Percentiles rank a stretch among this genome's conserved stretches.
phyloP scores from a whole-genome alignment of 2,888 invertebrate species.

The Lepidocyrtinus sp. region DNA sequence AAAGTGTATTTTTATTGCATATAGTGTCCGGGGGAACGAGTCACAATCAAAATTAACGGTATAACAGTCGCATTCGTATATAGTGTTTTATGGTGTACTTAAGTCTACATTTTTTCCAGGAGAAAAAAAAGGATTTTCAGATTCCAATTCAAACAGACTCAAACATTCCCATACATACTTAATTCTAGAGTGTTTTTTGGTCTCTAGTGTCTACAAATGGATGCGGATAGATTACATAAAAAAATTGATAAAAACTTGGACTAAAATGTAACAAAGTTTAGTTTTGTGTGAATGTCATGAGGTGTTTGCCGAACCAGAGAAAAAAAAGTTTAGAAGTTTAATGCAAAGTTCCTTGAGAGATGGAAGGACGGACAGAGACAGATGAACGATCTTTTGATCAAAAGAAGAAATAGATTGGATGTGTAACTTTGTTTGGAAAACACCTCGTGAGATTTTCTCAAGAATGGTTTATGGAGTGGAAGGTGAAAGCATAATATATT shows the following conservation, averaged over 20 bases:
- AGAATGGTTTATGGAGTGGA: constrained; percentile 13
- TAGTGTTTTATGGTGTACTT: background rate
- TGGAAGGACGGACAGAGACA: background rate
- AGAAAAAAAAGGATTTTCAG: background rate
- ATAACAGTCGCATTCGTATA: background rate
- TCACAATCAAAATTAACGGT: background rate
- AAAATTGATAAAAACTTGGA: background rate
- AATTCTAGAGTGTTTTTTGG: background rate
- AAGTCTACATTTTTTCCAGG: background rate
- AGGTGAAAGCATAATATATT: constrained; percentile 14
- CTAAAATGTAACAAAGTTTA: background rate
- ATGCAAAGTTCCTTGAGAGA: background rate
- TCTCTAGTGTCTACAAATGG: too few species aligned
- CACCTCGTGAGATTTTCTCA: background rate
- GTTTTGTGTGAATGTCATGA: background rate
- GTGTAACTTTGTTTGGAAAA: background rate
- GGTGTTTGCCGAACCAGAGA: too few species aligned
- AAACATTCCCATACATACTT: constrained; percentile 7
- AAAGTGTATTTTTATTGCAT: constrained; percentile 18
- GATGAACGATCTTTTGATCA: background rate
- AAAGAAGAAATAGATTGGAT: background rate
- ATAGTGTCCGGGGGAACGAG: constrained; percentile 6
- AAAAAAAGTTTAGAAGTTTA: background rate
- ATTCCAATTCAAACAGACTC: background rate
- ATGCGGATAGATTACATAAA: background rate